These are phyloP conservation scores for Acrossocheilus wenchowensis DNA, from an alignment of 2,797 vertebrate species.

Conservation along the genomic window DNA sequence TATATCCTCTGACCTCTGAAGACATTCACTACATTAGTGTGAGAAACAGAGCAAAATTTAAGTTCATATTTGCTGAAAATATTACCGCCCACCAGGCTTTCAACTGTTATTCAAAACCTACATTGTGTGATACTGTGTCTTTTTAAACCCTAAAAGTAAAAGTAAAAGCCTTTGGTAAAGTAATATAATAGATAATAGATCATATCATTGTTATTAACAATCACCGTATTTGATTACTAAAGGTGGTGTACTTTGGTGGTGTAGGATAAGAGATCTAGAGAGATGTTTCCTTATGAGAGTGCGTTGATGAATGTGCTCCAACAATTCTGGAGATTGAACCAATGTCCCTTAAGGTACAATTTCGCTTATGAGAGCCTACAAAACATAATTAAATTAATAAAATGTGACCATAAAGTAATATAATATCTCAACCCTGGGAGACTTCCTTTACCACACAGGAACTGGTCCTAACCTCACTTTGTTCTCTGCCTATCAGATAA, in stretches of 20 bases:
- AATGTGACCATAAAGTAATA: constrained; percentile 13
- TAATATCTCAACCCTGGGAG: not conserved
- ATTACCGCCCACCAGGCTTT: not conserved
- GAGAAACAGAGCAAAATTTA: not conserved
- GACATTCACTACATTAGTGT: not conserved
- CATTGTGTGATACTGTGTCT: not conserved
- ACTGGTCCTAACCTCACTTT: constrained; percentile 23
- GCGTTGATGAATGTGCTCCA: not conserved
- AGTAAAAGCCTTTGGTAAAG: not conserved
- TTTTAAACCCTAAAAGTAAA: not conserved
- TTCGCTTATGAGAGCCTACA: not conserved
- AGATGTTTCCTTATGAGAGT: not conserved
- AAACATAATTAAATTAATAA: too few species aligned
- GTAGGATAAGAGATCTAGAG: not conserved
- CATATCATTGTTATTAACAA: not conserved
- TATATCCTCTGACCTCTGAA: not conserved
- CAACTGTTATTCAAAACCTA: not conserved
- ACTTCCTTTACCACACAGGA: constrained; percentile 18
- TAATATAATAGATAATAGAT: not conserved
- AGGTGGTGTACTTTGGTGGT: not conserved
- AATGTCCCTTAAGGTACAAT: not conserved
- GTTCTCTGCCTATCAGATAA: constrained; percentile 40
- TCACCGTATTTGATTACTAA: not conserved
- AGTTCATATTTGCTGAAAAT: not conserved
- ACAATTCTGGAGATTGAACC: not conserved